Base-by-base conservation (phyloP, 2,113 vertebrate species). In the Marmota flaviventris region DNA sequence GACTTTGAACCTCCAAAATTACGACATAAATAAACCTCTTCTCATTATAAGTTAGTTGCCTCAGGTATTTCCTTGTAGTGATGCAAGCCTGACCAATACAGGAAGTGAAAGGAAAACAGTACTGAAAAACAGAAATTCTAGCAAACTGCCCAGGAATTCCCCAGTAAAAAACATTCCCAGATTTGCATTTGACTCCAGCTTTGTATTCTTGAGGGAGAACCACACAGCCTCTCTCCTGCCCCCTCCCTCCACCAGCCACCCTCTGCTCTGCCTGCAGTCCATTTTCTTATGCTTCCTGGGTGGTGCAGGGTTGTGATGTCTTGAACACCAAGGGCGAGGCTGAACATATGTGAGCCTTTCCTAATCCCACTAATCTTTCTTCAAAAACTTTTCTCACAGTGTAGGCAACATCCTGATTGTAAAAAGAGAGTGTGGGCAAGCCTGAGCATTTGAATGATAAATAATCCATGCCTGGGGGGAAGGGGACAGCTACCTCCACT, bases 281-380 rank as follows among this genome's bases (percentile, higher is more conserved):
- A 37, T 93, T 98, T 97, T 93, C 98, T 98, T 92, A 37, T 73
- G 98, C 99, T 98, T 98, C 99, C 99, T 99, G 99, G 99, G 99
- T 99, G 99, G 99, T 98, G 97, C 97, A 87, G 98, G 98, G 97
- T 98, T 98, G 98, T 98, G 99, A 98, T 98, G 99, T 98, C 98
- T 98, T 99, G 99, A 99, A 99, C 99, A 99, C 99, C 99, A 99
- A 99, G 99, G 99, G 99, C 99, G 99, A 99, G 98, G 98, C 99
- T 98, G 99, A 99, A 99, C 99, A 99, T 99, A 99, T 99, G 99
- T 99, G 99, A 99, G 99, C 99, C 99, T 99, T 99, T 99, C 98
- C 99, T 99, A 99, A 99, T 99, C 99, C 99, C 99, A 98, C 99
- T 99, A 99, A 99, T 99, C 99, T 99, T 98, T 98, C 99, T 99